Percentiles rank a stretch among this genome's conserved stretches.
phyloP scores from a whole-genome alignment of 2,797 vertebrate genomes.

The Prionace glauca region DNA sequence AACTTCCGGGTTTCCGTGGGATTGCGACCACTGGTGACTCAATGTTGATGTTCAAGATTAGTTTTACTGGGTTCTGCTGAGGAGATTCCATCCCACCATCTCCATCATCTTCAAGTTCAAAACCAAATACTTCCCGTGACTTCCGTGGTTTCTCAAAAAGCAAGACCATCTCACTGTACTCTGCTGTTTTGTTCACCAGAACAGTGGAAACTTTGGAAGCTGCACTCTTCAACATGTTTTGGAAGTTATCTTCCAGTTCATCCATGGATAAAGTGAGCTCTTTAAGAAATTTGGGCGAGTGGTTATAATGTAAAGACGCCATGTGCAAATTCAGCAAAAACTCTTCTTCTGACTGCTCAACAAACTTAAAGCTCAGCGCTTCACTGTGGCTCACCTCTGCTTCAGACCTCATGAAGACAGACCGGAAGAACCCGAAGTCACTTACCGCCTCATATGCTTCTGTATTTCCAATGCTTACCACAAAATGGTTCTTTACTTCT shows the following conservation, averaged over 20 bases:
- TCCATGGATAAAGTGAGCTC: constrained; percentile 87
- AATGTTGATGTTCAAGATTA: constrained; percentile 84
- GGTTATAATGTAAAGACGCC: constrained; percentile 95
- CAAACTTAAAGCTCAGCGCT: constrained; percentile 79
- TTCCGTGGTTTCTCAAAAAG: constrained; percentile 79
- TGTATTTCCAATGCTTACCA: constrained; percentile 86
- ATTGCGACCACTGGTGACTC: constrained; percentile 91
- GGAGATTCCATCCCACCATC: constrained; percentile 47
- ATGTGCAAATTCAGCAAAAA: constrained; percentile 81
- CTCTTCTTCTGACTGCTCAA: constrained; percentile 77
- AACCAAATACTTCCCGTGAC: constrained; percentile 53
- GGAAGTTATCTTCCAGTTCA: constrained; percentile 90
- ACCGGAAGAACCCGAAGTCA: constrained; percentile 55
- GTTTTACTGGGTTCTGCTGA: constrained; percentile 69
- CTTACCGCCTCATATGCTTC: constrained; percentile 58
- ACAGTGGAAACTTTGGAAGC: constrained; percentile 89
- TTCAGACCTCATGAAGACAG: constrained; percentile 53
- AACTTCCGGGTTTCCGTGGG: constrained; percentile 83
- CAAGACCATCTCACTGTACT: constrained; percentile 93
- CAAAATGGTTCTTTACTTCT: constrained; percentile 75
- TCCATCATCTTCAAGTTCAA: constrained; percentile 63
- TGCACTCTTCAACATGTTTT: constrained; percentile 84
- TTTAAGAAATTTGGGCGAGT: constrained; percentile 89
- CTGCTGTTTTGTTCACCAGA: constrained; percentile 85
- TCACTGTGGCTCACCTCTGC: constrained; percentile 60